Evolutionary conservation across 1,140 invertebrate species (phyloP).

Genomic region (Aphelenchoides fujianensis): DNA sequence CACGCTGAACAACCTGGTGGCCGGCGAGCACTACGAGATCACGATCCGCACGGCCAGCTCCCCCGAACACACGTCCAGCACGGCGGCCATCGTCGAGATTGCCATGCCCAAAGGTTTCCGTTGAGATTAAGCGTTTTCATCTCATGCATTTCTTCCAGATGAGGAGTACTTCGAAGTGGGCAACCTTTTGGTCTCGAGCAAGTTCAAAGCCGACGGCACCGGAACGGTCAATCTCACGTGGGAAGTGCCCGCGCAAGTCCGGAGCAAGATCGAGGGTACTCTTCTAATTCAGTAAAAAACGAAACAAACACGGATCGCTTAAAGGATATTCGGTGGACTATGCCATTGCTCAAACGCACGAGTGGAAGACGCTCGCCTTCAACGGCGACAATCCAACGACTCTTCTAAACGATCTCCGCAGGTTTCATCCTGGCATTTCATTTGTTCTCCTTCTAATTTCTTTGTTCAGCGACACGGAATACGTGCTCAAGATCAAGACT

Average conservation of each 20-base stretch:
- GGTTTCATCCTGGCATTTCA: constrained; percentile 22
- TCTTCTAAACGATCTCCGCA: constrained; percentile 34
- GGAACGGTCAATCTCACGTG: constrained; percentile 60
- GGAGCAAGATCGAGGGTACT: constrained; percentile 46
- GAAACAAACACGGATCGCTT: too few relatives aligned
- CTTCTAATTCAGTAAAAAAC: too few relatives aligned
- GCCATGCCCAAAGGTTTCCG: constrained; percentile 49
- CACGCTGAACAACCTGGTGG: constrained; percentile 49
- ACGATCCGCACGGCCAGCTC: constrained; percentile 54
- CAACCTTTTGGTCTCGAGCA: constrained; percentile 56
- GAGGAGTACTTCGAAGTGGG: constrained; percentile 61
- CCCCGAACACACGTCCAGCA: constrained; percentile 41
- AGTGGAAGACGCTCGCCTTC: constrained; percentile 51
- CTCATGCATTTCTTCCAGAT: constrained; percentile 35
- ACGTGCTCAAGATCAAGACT: constrained; percentile 53
- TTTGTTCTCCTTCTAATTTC: constrained; percentile 10
- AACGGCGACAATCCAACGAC: constrained; percentile 44
- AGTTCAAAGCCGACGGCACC: constrained; percentile 49
- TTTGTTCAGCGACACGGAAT: constrained; percentile 58
- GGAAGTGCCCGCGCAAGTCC: constrained; percentile 54
- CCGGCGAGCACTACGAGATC: constrained; percentile 60
- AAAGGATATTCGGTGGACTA: constrained; percentile 51
- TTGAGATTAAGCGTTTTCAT: too few relatives aligned
- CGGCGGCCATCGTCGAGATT: constrained; percentile 62
- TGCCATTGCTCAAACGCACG: constrained; percentile 31